Evolutionary conservation across 2,888 invertebrate species (phyloP), one percentile per base, ranked within the genome.

Genomic region (Allolobophora icterica): DNA sequence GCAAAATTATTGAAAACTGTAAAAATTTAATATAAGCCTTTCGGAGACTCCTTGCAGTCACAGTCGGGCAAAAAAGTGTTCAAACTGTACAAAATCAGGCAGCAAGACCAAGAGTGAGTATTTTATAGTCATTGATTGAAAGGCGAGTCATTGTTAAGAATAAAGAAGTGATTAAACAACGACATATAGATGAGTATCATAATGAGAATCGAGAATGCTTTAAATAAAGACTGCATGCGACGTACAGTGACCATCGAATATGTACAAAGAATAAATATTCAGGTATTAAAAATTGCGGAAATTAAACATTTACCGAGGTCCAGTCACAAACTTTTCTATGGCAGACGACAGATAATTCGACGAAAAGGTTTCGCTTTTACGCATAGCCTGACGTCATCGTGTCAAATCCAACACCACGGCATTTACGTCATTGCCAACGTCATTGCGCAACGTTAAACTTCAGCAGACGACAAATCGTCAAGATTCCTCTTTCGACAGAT

Each of bases 171-270:
- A 71, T 30, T 52, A 71, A 71, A 71, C 71, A 71, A 71, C 71
- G 71, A 71, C 71, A 71, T 71, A 40, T 13, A 19, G 52, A 71
- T 71, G n/a, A 71, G 8, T 71, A n/a, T 71, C 52, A 71, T 71
- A n/a, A 71, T n/a, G n/a, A 71, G n/a, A 71, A 30, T 71, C 30
- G 71, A 71, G n/a, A 71, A 71, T 71, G 5, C 30, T 30, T 71
- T 71, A 71, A 71, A 71, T n/a, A 71, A 71, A 71, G 71, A 71
- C 71, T n/a, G n/a, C 71, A 71, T 71, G 71, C 71, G 71, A 71
- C 8, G 8, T 71, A 71, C 71, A 71, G 71, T 71, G 11, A 71
- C 71, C 71, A 71, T 71, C 71, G n/a, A 71, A 71, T 71, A 71
- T 71, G 71, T 71, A 71, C 71, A 71, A 8, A 71, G 71, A 71